phyloP scores from a whole-genome alignment of 2,797 vertebrate species.

The Oreonectes daqikongensis region DNA sequence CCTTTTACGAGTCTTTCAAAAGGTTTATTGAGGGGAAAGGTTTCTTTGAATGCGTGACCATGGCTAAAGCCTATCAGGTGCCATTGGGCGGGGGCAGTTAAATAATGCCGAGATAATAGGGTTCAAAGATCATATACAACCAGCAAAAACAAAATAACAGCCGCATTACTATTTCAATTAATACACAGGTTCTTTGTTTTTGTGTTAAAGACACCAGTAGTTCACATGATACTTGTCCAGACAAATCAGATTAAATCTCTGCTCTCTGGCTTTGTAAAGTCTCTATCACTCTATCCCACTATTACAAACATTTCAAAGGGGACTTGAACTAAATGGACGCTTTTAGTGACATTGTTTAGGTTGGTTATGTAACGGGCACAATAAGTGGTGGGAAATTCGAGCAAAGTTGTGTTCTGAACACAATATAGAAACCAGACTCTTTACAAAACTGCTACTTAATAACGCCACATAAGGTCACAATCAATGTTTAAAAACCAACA shows the following conservation, averaged over 20 bases:
- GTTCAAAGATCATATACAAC: conserved; percentile 30
- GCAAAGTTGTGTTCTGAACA: background rate
- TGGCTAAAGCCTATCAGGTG: conserved; percentile 19
- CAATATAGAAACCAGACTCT: background rate
- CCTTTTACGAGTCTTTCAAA: background rate
- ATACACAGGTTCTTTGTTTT: background rate
- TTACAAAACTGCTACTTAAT: background rate
- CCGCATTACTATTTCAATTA: background rate
- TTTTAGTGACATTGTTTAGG: background rate
- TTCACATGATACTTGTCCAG: background rate
- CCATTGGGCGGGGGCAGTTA: background rate
- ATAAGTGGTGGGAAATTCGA: conserved; percentile 11
- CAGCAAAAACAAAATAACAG: background rate
- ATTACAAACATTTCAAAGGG: conserved; percentile 1
- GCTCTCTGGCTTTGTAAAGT: background rate
- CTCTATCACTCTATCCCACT: background rate
- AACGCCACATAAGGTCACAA: background rate
- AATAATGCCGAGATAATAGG: background rate
- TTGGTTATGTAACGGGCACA: conserved; percentile 1
- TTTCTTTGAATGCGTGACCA: background rate
- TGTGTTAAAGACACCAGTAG: background rate
- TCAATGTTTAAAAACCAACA: too few relatives aligned
- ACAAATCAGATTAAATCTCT: conserved; percentile 9
- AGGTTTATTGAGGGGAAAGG: conserved; percentile 30
- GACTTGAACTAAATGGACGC: background rate